Evolutionary conservation across 2,113 vertebrate genomes (phyloP), one percentile per base, ranked within the genome.

Genomic region (Heterochromis multidens): DNA sequence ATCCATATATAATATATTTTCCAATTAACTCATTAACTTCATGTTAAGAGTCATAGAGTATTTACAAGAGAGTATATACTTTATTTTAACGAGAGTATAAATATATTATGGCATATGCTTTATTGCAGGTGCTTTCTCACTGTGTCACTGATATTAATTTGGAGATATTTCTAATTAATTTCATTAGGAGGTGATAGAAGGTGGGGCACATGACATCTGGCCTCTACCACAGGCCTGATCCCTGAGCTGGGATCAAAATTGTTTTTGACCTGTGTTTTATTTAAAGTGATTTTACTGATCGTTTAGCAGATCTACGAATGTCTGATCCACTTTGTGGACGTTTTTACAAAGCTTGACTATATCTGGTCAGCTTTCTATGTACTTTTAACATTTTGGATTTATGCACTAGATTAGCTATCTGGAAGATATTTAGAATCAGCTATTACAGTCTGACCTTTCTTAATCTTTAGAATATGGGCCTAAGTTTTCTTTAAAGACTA

Each of bases 181-280:
- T 80, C 54, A 88, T 86, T 84, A 85, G 35, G 10, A 83, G 25
- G 12, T 29, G 61, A 79, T 79, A 23, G 37, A 90, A 89, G n/a
- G 79, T 62, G 46, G 83, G 67, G 21, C 79, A 77, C 31, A 82
- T 77, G 80, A 80, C 62, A 86, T 87, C 27, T 84, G 61, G 89
- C 80, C 3, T 56, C 77, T 82, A 63, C 79, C 7, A 52, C 62
- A 67, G 83, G 70, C 27, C 61, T 49, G 62, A 49, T n/a, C n/a
- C n/a, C n/a, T 72, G 12, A 74, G 46, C 27, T 31, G 70, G 6
- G 70, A 54, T 59, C 1, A 4, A 33, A 86, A 56, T 56, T 83
- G 31, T 14, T 77, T 80, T 23, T 65, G 59, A 61, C 7, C 52
- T 79, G 31, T 27, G n/a, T 80, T 49, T 60, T 33, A 76, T 81